Conservation (phyloP, 1,140 invertebrate genomes). For the Diprion similis region DNA sequence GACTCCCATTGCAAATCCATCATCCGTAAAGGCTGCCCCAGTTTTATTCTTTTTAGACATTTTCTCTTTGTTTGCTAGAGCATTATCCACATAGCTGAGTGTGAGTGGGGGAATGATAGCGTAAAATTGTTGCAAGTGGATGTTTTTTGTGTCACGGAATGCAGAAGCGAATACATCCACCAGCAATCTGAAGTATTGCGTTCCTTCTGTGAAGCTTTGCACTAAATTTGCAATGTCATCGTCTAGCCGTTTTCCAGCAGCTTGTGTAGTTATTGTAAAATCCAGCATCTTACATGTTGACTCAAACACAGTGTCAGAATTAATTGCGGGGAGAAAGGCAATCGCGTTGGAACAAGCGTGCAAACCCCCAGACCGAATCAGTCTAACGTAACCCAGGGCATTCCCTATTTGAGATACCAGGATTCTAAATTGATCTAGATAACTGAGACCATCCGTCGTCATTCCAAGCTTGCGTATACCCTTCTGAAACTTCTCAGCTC, state of each 20-base stretch:
- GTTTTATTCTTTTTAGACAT: conserved; percentile 87
- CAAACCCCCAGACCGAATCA: conserved; percentile 92
- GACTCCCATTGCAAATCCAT: conserved; percentile 96
- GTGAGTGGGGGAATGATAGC: conserved; percentile 93
- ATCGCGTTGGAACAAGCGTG: conserved; percentile 92
- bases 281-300: conserved; percentile 63
- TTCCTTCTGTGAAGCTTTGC: conserved; percentile 90
- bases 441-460: conserved; percentile 82
- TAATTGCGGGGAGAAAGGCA: conserved; percentile 87
- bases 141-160: conserved; percentile 85
- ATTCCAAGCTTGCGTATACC: conserved; percentile 90
- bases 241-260: conserved; percentile 78
- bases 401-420: conserved; percentile 96
- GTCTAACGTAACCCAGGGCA: conserved; percentile 94
- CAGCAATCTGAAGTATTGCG: conserved; percentile 94
- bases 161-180: conserved; percentile 92
- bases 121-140: conserved; percentile 93
- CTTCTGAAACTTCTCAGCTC: conserved; percentile 95
- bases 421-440: conserved; percentile 92
- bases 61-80: conserved; percentile 91
- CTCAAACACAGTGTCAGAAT: conserved; percentile 73
- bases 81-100: conserved; percentile 94
- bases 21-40: conserved; percentile 93
- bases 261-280: conserved; percentile 67
- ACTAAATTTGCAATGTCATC: conserved; percentile 79